A percentile compares a stretch with the other conserved stretches of the same genome.
Conservation (phyloP, 2,888 invertebrate genomes). For the Serrognathus titanus region DNA sequence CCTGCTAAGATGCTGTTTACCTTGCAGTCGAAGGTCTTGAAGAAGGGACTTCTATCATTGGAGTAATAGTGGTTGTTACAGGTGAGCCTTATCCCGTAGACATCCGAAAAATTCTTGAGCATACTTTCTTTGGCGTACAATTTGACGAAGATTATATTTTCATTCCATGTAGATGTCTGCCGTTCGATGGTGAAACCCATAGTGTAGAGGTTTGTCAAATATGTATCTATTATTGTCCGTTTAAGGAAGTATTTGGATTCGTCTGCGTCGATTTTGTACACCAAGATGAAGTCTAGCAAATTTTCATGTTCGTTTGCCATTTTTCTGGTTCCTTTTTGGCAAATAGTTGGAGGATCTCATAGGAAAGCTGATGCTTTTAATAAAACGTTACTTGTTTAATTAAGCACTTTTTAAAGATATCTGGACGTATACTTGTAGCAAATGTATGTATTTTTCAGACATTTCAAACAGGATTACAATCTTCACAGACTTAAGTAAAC, state of each 20-base stretch:
- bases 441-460: too few relatives aligned
- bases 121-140: neutral
- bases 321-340: too few relatives aligned
- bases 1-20: slow-evolving; percentile 19
- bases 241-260: neutral
- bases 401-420: too few relatives aligned
- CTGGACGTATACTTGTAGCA: too few relatives aligned
- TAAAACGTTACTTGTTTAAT: too few relatives aligned
- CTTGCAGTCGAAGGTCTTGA: slow-evolving; percentile 9
- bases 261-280: too few relatives aligned
- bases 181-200: neutral
- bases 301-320: neutral
- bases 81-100: slow-evolving; percentile 31
- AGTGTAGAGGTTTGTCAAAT: neutral
- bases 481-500: too few relatives aligned
- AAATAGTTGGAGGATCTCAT: too few relatives aligned
- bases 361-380: too few relatives aligned
- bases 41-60: neutral
- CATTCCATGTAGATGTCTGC: neutral
- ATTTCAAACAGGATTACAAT: too few relatives aligned
- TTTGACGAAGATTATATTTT: neutral
- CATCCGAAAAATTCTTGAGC: slow-evolving; percentile 19
- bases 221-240: neutral
- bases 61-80: slow-evolving; percentile 19
- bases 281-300: neutral